Evolutionary conservation across 2,113 vertebrate species (phyloP).

Genomic region (Melanerpes formicivorus): DNA sequence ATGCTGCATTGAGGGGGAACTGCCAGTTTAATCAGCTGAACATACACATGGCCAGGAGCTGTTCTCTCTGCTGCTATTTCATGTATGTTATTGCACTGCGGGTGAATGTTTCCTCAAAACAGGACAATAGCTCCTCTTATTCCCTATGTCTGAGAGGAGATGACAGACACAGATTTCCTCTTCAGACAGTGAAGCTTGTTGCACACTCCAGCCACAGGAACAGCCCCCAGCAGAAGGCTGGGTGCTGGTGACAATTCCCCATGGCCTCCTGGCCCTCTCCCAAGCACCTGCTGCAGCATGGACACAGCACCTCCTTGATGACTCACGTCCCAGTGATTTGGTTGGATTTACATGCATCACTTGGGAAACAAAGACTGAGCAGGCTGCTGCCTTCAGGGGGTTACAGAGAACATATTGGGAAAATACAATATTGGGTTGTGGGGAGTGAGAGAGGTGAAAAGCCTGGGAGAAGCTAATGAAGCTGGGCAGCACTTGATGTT

Average conservation of each 20-base stretch:
- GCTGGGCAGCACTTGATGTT: constrained; percentile 1
- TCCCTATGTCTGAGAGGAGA: not conserved
- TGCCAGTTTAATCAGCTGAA: not conserved
- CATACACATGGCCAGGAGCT: not conserved
- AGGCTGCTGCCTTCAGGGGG: not conserved
- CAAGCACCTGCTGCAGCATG: fast-evolving
- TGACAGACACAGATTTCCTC: not conserved
- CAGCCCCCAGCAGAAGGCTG: not conserved
- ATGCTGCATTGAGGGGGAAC: not conserved
- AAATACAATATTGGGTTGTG: not conserved
- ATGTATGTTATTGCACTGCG: not conserved
- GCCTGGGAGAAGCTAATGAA: not conserved
- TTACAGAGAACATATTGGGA: not conserved
- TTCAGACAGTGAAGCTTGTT: not conserved
- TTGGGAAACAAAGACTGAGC: not conserved
- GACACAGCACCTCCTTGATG: fast-evolving
- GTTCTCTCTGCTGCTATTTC: not conserved
- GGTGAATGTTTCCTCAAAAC: not conserved
- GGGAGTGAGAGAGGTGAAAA: not conserved
- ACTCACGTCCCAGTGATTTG: fast-evolving
- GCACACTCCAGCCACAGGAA: not conserved
- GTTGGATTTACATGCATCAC: not conserved
- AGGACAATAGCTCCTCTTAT: not conserved
- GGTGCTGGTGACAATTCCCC: fast-evolving
- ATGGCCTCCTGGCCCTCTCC: fast-evolving